Evolutionary conservation across 2,888 invertebrate species (phyloP).

Genomic region (Neoscelio sp.): DNA sequence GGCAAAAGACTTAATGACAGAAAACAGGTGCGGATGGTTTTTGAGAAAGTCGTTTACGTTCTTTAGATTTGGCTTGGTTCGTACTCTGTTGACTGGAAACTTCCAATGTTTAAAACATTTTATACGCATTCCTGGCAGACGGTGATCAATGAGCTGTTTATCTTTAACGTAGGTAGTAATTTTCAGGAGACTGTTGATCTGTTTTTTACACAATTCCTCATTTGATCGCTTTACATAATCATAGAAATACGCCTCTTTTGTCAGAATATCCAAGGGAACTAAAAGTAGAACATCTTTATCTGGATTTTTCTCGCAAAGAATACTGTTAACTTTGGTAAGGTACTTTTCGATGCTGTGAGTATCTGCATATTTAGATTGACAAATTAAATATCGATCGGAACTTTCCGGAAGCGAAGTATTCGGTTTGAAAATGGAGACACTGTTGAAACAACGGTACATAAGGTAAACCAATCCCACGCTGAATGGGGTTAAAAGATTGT

Average conservation of each 20-base stretch:
- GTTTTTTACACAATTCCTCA: slow-evolving; percentile 88
- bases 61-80: too few species aligned
- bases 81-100: too few species aligned
- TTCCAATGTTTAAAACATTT: too few species aligned
- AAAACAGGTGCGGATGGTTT: too few species aligned
- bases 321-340: slow-evolving; percentile 88
- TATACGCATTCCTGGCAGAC: too few species aligned
- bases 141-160: too few species aligned
- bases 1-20: too few species aligned
- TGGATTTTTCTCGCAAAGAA: slow-evolving; percentile 83
- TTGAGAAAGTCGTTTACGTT: too few species aligned
- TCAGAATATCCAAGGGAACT: slow-evolving; percentile 89
- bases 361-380: slow-evolving; percentile 89
- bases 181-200: too few species aligned
- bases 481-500: slow-evolving; percentile 97
- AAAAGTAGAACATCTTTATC: slow-evolving; percentile 87
- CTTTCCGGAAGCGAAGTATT: slow-evolving; percentile 98
- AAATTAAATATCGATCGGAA: slow-evolving; percentile 97
- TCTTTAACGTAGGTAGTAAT: too few species aligned
- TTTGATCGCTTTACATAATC: slow-evolving; percentile 93
- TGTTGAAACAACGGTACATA: slow-evolving; percentile 94
- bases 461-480: slow-evolving; percentile 97
- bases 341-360: slow-evolving; percentile 88
- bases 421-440: slow-evolving; percentile 95
- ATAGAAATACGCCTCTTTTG: slow-evolving; percentile 89